Percentiles rank a stretch among this genome's conserved stretches.
These are phyloP conservation scores for Lasioglossum malachurum DNA, from an alignment of 2,888 invertebrate genomes.

Conservation along the genomic window DNA sequence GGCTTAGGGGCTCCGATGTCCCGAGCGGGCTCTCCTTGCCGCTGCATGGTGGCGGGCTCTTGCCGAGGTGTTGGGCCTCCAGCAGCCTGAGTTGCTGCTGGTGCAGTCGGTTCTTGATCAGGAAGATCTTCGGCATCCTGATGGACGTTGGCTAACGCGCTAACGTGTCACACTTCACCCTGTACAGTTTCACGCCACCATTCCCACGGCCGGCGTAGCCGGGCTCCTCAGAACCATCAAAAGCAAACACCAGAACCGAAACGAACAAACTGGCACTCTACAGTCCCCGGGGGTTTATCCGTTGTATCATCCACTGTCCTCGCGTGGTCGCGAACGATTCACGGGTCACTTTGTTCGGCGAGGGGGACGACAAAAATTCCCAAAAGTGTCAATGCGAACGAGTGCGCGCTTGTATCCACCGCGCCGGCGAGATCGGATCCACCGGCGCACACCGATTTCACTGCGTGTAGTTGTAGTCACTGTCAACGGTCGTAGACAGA, in stretches of 20 bases:
- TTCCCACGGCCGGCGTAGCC: slow-evolving; percentile 51
- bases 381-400: slow-evolving; percentile 17
- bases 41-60: slow-evolving; percentile 81
- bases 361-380: not conserved
- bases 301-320: slow-evolving; percentile 21
- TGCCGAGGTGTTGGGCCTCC: slow-evolving; percentile 91
- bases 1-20: slow-evolving; percentile 85
- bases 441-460: slow-evolving; percentile 3
- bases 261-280: slow-evolving; percentile 7
- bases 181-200: slow-evolving; percentile 65
- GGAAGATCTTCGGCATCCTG: slow-evolving; percentile 96
- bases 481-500: slow-evolving; percentile 35
- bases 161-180: slow-evolving; percentile 65
- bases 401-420: not conserved
- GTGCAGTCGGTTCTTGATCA: slow-evolving; percentile 95
- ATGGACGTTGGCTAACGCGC: slow-evolving; percentile 37
- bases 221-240: slow-evolving; percentile 42
- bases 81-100: slow-evolving; percentile 95
- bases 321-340: too few relatives aligned
- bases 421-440: not conserved
- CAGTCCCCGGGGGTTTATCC: not conserved
- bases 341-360: slow-evolving; percentile 6
- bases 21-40: slow-evolving; percentile 83
- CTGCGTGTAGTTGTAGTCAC: slow-evolving; percentile 39
- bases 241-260: slow-evolving; percentile 39